phyloP scores from a whole-genome alignment of 2,888 invertebrate genomes.

The Pollenia labialis region DNA sequence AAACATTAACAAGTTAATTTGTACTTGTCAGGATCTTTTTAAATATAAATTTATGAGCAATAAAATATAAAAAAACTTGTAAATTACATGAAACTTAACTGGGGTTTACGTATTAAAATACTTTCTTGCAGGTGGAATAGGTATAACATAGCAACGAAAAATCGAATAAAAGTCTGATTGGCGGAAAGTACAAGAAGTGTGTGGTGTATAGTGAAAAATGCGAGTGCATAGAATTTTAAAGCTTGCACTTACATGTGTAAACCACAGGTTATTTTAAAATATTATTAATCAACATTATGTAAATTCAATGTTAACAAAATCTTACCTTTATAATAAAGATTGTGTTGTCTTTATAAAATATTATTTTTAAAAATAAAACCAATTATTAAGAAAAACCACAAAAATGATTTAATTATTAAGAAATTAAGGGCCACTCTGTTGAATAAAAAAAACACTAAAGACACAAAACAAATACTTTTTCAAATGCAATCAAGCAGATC shows the following conservation, averaged over 20 bases:
- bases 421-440: conserved; percentile 36
- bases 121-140: too few relatives aligned
- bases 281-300: not conserved
- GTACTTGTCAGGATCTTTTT: too few relatives aligned
- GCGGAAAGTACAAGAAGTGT: too few relatives aligned
- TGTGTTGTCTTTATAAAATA: not conserved
- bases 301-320: conserved; percentile 22
- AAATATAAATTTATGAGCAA: too few relatives aligned
- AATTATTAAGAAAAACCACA: conserved; percentile 40
- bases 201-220: not conserved
- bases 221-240: not conserved
- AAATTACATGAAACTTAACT: too few relatives aligned
- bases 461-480: conserved; percentile 30
- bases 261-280: not conserved
- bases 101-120: too few relatives aligned
- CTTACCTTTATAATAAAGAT: conserved; percentile 10
- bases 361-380: conserved; percentile 19
- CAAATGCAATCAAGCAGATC: conserved; percentile 61
- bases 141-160: too few relatives aligned
- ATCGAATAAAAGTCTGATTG: too few relatives aligned
- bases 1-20: too few relatives aligned
- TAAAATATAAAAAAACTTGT: too few relatives aligned
- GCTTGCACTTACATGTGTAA: not conserved
- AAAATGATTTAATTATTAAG: not conserved
- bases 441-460: conserved; percentile 29